Base-by-base conservation (phyloP, 2,888 invertebrate species). In the Meteorus colon region DNA sequence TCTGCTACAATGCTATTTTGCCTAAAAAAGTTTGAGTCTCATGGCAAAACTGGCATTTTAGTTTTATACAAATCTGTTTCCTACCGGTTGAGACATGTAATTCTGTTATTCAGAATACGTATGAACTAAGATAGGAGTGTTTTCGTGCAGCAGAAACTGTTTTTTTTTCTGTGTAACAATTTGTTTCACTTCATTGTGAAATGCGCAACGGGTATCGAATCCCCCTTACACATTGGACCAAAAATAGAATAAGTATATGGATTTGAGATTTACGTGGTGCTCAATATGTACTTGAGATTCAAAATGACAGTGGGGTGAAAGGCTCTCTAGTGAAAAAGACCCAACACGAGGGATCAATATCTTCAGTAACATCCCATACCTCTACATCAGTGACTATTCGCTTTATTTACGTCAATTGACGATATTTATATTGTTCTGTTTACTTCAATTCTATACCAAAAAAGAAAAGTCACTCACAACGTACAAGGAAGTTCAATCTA, bases 311-410 rank as follows among this genome's bases (percentile, higher is more conserved):
- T 31, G 34, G 63, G 63, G 63, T 63, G 63, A 60, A 60, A 27
- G 59, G 59, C 27, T 60, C 63, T 62, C 67, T 60, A 62, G 77
- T 67, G 67, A 77, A 71, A 69, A 71, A 66, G 68, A 63, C 68
- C 27, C 71, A 70, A 74, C 72, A 74, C 24, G 14, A 45, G 51
- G 72, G 77, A 66, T 74, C 77, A 72, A 68, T 68, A 68, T 48
- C 48, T 55, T 48, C 77, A 67, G 51, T 73, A 29, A 10, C 34
- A 74, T 77, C 75, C 73, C 48, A 63, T 59, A 55, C 69, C 69
- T n/a, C 16, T 48, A 41, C 75, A 77, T 77, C 73, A 62, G 55
- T 63, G 63, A 63, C 31, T 63, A 29, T 63, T 29, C 31, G 10
- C 8, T 16, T 8, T n/a, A 34, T n/a, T 34, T 34, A 34, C 34